Percentiles rank a stretch among this genome's conserved stretches.
Evolutionary conservation across 2,797 vertebrate genomes (phyloP).

Genomic region (Triplophysa yarkandensis): DNA sequence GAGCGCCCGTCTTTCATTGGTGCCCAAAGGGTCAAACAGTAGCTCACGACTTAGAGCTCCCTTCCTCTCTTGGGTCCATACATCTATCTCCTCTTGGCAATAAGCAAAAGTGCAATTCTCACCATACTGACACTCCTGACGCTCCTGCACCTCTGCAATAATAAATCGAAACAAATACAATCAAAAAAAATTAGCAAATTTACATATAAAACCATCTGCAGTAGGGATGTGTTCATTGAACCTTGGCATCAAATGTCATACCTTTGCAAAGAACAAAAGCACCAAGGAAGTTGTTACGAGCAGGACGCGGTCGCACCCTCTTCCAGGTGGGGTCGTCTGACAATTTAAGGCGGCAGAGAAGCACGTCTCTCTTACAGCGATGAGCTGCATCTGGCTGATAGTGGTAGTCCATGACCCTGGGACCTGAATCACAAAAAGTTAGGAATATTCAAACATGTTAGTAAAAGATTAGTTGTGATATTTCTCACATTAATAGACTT

Average conservation of each 20-base stretch:
- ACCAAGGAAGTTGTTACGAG: constrained; percentile 93
- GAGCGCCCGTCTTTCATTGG: constrained; percentile 78
- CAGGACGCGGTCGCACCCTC: constrained; percentile 91
- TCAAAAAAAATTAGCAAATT: not conserved
- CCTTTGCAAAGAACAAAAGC: constrained; percentile 98
- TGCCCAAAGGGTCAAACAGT: constrained; percentile 87
- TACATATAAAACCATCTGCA: not conserved
- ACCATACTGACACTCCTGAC: constrained; percentile 98
- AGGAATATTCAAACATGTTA: not conserved
- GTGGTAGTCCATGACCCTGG: constrained; percentile 91
- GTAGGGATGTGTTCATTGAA: no score
- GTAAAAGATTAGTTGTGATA: not conserved
- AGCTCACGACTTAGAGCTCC: constrained; percentile 95
- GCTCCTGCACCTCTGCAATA: constrained; percentile 92
- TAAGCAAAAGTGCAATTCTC: constrained; percentile 99
- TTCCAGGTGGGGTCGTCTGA: constrained; percentile 91
- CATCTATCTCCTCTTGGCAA: constrained; percentile 98
- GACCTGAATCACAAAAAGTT: constrained; percentile 75
- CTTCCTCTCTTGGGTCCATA: constrained; percentile 98
- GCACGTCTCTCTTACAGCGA: constrained; percentile 91
- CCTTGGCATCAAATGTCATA: no score
- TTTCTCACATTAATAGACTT: not conserved
- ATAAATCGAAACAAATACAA: not conserved
- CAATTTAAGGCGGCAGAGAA: constrained; percentile 89
- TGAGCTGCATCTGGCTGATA: constrained; percentile 94